Base-by-base conservation (phyloP, 2,888 invertebrate species). In the Watsonalla binaria region DNA sequence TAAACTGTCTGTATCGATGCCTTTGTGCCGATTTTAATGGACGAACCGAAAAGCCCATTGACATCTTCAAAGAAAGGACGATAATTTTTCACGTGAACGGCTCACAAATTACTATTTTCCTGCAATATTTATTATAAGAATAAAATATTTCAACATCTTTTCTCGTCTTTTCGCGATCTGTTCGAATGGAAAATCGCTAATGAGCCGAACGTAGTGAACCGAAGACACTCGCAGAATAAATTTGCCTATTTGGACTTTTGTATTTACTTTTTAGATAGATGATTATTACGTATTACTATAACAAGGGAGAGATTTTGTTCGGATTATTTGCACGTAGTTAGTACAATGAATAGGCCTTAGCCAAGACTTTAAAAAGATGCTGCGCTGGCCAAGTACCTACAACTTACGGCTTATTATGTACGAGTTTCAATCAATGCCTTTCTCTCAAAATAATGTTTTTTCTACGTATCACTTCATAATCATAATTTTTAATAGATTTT, bases 151-250 rank as follows among this genome's bases (percentile, higher is more conserved):
- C 72, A 70, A 62, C 74, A 66, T 65, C 65, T 71, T 71, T 71
- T 62, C 56, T 63, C 66, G 63, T 72, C 69, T 78, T 80, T 73
- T 74, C 63, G 57, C 59, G 66, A 73, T 55, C 70, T 72, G 62
- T 68, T 80, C 74, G 65, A 64, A 64, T 76, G 81, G 78, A 85
- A 86, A 85, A 85, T 84, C 82, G 81, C 76, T 84, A 86, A 86
- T 86, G 85, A 86, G 77, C 72, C 75, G 66, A 77, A 82, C 75
- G 70, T 72, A 69, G 72, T 81, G 76, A 75, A 78, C 78, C 73
- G 70, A 70, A 74, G 71, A 74, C 62, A 67, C 75, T 72, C 57
- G 52, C 51, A 56, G 70, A 69, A 66, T 66, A 70, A 79, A 79
- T 76, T 76, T 80, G 66, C 72, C 68, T 75, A 68, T 74, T 78